Evolutionary conservation across 2,797 vertebrate genomes (phyloP).

Genomic region (Phoxinus dragarum): DNA sequence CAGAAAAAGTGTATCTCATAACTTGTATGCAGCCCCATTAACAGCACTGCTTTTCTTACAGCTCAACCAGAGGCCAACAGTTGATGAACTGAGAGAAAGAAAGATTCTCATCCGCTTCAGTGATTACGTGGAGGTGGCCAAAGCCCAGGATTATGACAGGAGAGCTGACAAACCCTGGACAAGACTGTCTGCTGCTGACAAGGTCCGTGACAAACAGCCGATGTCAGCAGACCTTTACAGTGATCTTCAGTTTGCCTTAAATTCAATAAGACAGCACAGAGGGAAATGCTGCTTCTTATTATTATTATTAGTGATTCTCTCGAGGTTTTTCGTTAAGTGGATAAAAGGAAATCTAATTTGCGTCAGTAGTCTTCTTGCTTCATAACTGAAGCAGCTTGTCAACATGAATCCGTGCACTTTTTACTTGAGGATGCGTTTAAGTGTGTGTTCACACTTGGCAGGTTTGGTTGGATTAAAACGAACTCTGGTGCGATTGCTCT

Average conservation of each 20-base stretch:
- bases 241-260: neutral
- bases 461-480: neutral
- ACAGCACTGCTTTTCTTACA: conserved; percentile 60
- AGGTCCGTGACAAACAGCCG: conserved; percentile 77
- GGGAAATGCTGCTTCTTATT: neutral
- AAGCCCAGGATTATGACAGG: conserved; percentile 99
- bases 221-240: neutral
- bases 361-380: neutral
- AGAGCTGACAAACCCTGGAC: conserved; percentile 99
- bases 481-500: neutral
- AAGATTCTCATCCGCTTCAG: conserved; percentile 99
- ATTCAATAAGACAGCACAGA: neutral
- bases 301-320: neutral
- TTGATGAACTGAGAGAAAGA: conserved; percentile 95
- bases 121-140: conserved; percentile 98
- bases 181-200: conserved; percentile 94
- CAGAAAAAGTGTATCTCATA: neutral
- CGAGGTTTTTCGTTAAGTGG: neutral
- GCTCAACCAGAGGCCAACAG: conserved; percentile 98
- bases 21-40: neutral
- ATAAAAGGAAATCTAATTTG: neutral
- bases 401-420: neutral
- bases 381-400: neutral
- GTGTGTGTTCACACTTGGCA: neutral
- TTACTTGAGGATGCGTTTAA: conserved; percentile 60